phyloP scores from a whole-genome alignment of 2,113 vertebrate species.

The Cavia porcellus region DNA sequence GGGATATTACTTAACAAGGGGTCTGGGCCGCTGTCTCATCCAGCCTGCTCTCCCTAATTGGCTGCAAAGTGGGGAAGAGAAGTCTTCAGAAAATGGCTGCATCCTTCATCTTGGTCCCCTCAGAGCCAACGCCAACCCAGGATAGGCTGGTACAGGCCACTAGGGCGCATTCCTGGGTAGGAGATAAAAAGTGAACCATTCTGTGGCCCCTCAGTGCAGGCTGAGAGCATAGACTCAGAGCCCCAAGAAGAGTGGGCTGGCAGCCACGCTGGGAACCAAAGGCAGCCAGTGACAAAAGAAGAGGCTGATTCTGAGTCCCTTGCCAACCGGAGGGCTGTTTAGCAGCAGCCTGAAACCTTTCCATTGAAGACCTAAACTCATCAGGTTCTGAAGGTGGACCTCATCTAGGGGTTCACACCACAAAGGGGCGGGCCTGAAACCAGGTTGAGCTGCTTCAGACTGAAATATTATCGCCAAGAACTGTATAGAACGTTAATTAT shows the following conservation, averaged over 20 bases:
- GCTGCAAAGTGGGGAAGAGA: slow-evolving; percentile 80
- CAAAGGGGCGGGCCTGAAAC: neutral
- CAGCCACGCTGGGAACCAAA: neutral
- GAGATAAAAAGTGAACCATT: slow-evolving; percentile 37
- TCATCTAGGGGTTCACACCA: neutral
- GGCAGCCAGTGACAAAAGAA: neutral
- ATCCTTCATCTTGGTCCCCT: neutral
- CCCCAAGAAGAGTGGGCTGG: neutral
- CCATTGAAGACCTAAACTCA: neutral
- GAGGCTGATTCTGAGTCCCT: neutral
- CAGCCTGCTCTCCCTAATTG: slow-evolving; percentile 79
- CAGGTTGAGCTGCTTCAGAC: neutral
- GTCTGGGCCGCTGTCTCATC: slow-evolving; percentile 75
- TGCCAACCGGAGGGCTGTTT: neutral
- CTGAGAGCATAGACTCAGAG: neutral
- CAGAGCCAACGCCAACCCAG: neutral
- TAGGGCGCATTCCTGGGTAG: neutral
- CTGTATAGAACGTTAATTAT: neutral
- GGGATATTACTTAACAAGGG: slow-evolving; percentile 83
- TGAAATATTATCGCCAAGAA: neutral
- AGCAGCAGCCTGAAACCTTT: neutral
- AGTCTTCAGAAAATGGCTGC: slow-evolving; percentile 78
- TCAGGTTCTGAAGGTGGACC: neutral
- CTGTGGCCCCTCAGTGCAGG: neutral
- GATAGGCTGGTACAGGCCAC: neutral